A percentile compares a stretch with the other conserved stretches of the same genome.
phyloP scores from a whole-genome alignment of 2,113 vertebrate species.

The cattle (Bos taurus) region ARS-UCD2.0 NC_037344.1:5373501-5374000 shows the following conservation, averaged over 20 bases:
- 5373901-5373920: conserved; percentile 63
- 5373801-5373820: conserved; percentile 76
- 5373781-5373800: conserved; percentile 74
- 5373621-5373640: background rate
- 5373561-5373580: background rate
- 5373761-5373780: conserved; percentile 47
- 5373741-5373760: conserved; percentile 57
- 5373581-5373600: background rate
- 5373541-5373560: background rate
- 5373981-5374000: conserved; percentile 76
- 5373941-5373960: conserved; percentile 48
- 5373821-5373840: conserved; percentile 72
- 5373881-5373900: conserved; percentile 64
- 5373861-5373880: conserved; percentile 55
- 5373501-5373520: background rate
- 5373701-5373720: background rate
- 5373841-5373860: conserved; percentile 45
- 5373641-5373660: conserved; percentile 37
- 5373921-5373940: conserved; percentile 41
- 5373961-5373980: conserved; percentile 76
- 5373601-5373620: conserved; percentile 14
- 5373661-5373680: background rate
- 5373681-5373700: background rate
- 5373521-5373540: background rate
- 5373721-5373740: conserved; percentile 25